Conservation (phyloP, 1,140 invertebrate species). For the Ceratosolen solmsi region DNA sequence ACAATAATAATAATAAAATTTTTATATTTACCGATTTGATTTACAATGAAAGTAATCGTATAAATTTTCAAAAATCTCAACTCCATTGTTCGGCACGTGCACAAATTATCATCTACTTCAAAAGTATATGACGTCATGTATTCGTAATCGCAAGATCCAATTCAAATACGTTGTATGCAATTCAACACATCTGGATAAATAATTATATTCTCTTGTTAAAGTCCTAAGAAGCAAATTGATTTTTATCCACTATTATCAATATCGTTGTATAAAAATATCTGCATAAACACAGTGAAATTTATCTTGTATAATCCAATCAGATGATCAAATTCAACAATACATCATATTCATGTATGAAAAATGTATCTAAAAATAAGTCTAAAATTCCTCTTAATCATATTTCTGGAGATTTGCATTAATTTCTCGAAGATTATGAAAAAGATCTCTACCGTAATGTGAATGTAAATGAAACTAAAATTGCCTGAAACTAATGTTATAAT, state of each 20-base stretch:
- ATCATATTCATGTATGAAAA: slow-evolving; percentile 27
- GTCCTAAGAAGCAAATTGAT: slow-evolving; percentile 15
- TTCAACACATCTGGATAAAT: slow-evolving; percentile 23
- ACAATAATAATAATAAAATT: too few relatives aligned
- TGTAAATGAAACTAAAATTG: not conserved
- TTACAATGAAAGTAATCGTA: not conserved
- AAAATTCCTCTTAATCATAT: slow-evolving; percentile 1
- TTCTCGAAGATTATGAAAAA: not conserved
- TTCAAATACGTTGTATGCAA: slow-evolving; percentile 30
- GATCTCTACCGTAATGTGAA: not conserved
- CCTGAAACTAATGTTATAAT: not conserved
- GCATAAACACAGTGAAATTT: not conserved
- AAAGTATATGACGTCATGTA: slow-evolving; percentile 34
- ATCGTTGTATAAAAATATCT: not conserved
- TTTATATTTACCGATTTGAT: too few relatives aligned
- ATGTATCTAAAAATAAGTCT: not conserved
- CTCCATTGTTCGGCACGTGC: slow-evolving; percentile 15
- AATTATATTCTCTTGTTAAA: not conserved
- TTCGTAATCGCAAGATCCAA: slow-evolving; percentile 21
- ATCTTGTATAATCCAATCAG: not conserved
- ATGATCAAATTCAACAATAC: not conserved
- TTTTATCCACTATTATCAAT: not conserved
- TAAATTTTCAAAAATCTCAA: not conserved
- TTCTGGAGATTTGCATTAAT: too few relatives aligned
- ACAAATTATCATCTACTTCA: slow-evolving; percentile 30